Evolutionary conservation across 2,797 vertebrate species (phyloP), one percentile per base, ranked within the genome.

Genomic region (Pipistrellus nathusii): DNA sequence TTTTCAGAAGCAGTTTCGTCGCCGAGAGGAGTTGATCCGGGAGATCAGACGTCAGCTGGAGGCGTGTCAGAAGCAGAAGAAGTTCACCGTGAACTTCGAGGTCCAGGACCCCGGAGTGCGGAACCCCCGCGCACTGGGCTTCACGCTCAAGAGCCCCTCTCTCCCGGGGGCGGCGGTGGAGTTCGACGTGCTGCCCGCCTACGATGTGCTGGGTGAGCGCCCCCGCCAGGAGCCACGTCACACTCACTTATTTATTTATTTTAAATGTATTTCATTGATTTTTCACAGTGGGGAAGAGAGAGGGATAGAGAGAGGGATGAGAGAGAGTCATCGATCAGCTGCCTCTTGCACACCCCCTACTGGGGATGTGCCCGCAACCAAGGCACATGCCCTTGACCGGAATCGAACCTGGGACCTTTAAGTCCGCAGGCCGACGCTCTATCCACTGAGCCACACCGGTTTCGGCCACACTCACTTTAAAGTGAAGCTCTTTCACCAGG

Each of bases 161-260:
- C 30, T 3, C 0, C 0, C 0, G 0, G 44, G 44, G 44, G 13
- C 94, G 8, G 38, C 0, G 1, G 85, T 97, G 25, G 78, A 96
- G 0, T 97, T 97, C 15, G 97, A 97, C 1, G 68, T 98, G 15
- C 86, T 97, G 27, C 97, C 95, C 0, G 95, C 97, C 46, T 97
- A 53, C 2, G 94, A 98, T 1, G 83, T 69, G 35, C 90, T 97
- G 15, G 90, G 97, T 97, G 27, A 80, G 96, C 0, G 0, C 5
- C 30, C 38, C 20, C 14, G 6, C 2, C 30, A 10, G 9, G 1
- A 7, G 6, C 4, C 18, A 1, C 7, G 41, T 32, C n/a, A 0
- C 12, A 11, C 10, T 44, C 44, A 44, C 38, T 41, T 41, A 41
- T 41, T 41, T 41, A 41, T 41, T 41, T 41, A 41, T 41, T 41